phyloP scores from a whole-genome alignment of 64 coral and sea anemone species.

The Anthopleura sola region DNA sequence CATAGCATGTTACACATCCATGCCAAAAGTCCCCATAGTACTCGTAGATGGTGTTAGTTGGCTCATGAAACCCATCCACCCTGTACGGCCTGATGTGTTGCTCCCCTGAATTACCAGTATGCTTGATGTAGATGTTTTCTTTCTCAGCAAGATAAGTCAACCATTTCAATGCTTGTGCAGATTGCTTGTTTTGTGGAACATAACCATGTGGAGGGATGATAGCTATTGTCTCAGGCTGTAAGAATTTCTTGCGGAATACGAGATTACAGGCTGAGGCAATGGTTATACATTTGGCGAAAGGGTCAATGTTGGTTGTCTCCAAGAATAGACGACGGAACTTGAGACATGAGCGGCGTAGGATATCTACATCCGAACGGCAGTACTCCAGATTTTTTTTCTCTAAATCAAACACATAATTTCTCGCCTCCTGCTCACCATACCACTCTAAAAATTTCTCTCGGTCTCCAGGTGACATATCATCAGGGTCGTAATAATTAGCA shows the following conservation, averaged over 20 bases:
- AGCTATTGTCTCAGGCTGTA: conserved; percentile 27
- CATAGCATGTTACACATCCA: conserved; percentile 16
- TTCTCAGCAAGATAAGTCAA: neutral
- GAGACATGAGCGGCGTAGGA: conserved; percentile 25
- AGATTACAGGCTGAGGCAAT: too few species aligned
- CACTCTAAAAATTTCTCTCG: conserved; percentile 19
- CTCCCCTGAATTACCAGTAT: neutral
- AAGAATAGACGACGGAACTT: too few species aligned
- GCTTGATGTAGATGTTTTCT: neutral
- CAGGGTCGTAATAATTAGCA: conserved; percentile 20
- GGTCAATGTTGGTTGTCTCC: too few species aligned
- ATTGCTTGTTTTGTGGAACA: too few species aligned
- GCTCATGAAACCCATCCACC: conserved; percentile 14
- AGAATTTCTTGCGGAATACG: too few species aligned
- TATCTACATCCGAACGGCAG: conserved; percentile 32
- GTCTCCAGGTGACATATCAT: neutral
- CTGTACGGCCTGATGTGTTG: neutral
- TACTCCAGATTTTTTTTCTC: conserved; percentile 11
- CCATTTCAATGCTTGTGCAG: conserved; percentile 4
- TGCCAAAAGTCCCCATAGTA: conserved; percentile 23
- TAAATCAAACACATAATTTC: conserved; percentile 17
- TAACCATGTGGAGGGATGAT: neutral
- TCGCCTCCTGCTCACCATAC: neutral
- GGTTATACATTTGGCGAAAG: too few species aligned
- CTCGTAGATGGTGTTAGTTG: neutral